Conservation (phyloP, 1,140 invertebrate genomes). For the Megathymus violae region DNA sequence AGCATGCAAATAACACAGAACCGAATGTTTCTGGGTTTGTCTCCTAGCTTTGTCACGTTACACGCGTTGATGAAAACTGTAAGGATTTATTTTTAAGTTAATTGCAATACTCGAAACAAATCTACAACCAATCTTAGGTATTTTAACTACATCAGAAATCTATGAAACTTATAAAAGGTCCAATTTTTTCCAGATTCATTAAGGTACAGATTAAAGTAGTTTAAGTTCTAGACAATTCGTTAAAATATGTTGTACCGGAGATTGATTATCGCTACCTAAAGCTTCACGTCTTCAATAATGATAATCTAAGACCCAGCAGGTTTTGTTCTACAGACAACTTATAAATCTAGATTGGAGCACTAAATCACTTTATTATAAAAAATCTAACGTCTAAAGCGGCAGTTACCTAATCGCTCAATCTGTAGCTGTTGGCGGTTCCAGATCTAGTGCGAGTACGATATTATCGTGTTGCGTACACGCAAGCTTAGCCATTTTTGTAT, state of each 20-base stretch:
- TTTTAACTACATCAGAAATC: no score
- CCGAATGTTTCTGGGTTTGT: not conserved
- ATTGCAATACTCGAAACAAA: not conserved
- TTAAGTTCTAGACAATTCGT: no score
- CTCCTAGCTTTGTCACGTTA: not conserved
- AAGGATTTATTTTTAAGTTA: not conserved
- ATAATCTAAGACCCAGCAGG: not conserved
- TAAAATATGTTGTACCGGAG: no score
- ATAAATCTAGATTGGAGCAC: slow-evolving; percentile 15
- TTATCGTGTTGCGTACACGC: slow-evolving; percentile 43
- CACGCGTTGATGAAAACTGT: not conserved
- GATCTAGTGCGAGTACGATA: slow-evolving; percentile 41
- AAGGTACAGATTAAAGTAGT: no score
- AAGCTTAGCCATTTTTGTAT: slow-evolving; percentile 44
- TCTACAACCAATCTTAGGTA: no score
- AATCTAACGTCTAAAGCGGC: slow-evolving; percentile 29
- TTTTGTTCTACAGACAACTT: slow-evolving; percentile 18
- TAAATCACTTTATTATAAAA: slow-evolving; percentile 35
- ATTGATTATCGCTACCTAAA: no score
- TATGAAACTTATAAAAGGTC: no score
- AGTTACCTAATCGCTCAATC: slow-evolving; percentile 43
- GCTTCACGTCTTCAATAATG: not conserved
- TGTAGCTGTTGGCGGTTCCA: slow-evolving; percentile 43
- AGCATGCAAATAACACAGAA: slow-evolving; percentile 12
- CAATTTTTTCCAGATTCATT: no score